phyloP scores from a whole-genome alignment of 2,797 vertebrate genomes.

The Halcyon badia region DNA sequence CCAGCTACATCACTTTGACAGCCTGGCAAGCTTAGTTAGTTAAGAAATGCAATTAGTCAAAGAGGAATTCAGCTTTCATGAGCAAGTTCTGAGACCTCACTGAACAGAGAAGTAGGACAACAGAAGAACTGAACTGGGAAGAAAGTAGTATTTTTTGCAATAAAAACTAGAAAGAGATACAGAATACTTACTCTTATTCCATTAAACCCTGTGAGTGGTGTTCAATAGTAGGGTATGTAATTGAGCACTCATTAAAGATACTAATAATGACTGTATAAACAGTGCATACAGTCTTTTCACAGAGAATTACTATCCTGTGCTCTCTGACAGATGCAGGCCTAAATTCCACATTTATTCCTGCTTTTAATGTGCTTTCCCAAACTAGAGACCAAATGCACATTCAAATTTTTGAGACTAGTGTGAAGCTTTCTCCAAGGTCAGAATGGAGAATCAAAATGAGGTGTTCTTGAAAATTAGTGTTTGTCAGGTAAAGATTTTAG shows the following conservation, averaged over 20 bases:
- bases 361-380: not conserved
- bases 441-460: not conserved
- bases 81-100: not conserved
- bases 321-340: not conserved
- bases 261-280: not conserved
- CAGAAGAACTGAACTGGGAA: not conserved
- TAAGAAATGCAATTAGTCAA: not conserved
- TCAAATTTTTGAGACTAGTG: accelerated
- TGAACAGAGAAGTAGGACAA: not conserved
- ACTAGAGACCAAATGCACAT: not conserved
- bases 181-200: not conserved
- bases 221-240: accelerated
- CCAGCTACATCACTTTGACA: not conserved
- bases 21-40: not conserved
- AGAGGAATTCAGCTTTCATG: not conserved
- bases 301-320: not conserved
- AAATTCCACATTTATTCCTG: not conserved
- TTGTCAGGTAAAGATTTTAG: not conserved
- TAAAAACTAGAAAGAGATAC: not conserved
- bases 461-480: not conserved
- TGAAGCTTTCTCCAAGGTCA: not conserved
- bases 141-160: not conserved
- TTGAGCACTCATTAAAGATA: not conserved
- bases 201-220: accelerated
- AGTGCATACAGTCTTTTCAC: not conserved